A percentile compares a stretch with the other conserved stretches of the same genome.
Conservation (phyloP, 2,888 invertebrate genomes). For the Brachycybe producta region DNA sequence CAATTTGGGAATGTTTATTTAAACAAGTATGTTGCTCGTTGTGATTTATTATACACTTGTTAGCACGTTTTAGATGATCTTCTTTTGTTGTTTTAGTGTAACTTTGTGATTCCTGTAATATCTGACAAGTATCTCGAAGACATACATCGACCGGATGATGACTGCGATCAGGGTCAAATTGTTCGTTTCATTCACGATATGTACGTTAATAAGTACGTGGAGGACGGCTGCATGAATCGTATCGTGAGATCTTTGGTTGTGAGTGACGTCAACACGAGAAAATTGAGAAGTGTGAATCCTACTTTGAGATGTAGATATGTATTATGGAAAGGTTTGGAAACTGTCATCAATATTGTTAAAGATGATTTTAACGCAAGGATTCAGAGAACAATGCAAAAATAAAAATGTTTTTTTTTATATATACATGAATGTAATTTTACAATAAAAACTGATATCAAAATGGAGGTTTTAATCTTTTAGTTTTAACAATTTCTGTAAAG, state of each 20-base stretch:
- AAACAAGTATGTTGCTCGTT: constrained; percentile 2
- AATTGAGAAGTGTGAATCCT: neutral
- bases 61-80: neutral
- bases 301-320: neutral
- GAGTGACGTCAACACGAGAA: neutral
- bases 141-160: neutral
- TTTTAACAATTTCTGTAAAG: too few relatives aligned
- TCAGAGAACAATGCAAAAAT: too few relatives aligned
- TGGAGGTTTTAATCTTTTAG: too few relatives aligned
- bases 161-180: neutral
- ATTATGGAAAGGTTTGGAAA: neutral
- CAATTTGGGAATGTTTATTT: constrained; percentile 3
- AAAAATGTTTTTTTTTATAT: too few relatives aligned
- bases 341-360: too few relatives aligned
- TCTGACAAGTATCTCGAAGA: constrained; percentile 1
- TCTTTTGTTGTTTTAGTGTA: constrained; percentile 5
- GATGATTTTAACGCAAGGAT: too few relatives aligned
- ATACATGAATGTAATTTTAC: too few relatives aligned
- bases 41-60: neutral
- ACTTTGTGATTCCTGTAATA: constrained; percentile 9
- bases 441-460: too few relatives aligned
- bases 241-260: constrained; percentile 3
- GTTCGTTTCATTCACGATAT: constrained; percentile 3
- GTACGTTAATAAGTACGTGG: neutral
- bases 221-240: constrained; percentile 8